These are phyloP conservation scores for Cyclophora albipunctata DNA, from an alignment of 2,888 invertebrate species.

Conservation along the genomic window DNA sequence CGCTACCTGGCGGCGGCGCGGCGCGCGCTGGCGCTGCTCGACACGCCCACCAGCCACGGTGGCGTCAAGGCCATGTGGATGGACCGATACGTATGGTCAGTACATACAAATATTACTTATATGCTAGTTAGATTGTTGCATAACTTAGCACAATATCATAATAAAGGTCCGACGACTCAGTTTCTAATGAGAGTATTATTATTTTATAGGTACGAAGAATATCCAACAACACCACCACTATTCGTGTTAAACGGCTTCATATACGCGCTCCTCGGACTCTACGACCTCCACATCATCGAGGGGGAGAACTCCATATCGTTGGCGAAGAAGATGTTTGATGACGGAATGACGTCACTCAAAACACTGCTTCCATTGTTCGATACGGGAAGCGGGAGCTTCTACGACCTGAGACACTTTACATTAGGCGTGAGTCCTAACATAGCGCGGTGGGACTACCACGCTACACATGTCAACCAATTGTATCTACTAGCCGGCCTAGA, in stretches of 20 bases:
- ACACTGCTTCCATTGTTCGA: conserved; percentile 92
- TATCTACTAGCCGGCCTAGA: conserved; percentile 91
- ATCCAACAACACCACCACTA: conserved; percentile 95
- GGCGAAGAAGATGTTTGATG: conserved; percentile 84
- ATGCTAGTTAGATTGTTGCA: too few species aligned
- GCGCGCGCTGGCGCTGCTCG: conserved; percentile 86
- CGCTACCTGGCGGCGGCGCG: conserved; percentile 88
- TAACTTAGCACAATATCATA: too few species aligned
- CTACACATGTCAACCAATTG: conserved; percentile 97
- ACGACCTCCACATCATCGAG: conserved; percentile 91
- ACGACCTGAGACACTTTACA: conserved; percentile 96
- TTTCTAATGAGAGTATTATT: too few species aligned
- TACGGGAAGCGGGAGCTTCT: conserved; percentile 95
- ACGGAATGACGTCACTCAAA: conserved; percentile 91
- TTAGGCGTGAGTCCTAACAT: conserved; percentile 93
- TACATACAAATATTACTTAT: conserved; percentile 20
- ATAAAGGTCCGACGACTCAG: too few species aligned
- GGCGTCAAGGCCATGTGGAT: conserved; percentile 91
- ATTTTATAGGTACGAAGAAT: conserved; percentile 91
- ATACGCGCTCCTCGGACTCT: conserved; percentile 95
- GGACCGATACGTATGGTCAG: conserved; percentile 90
- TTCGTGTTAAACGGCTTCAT: conserved; percentile 99
- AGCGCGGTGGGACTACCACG: conserved; percentile 99
- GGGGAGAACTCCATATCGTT: conserved; percentile 81
- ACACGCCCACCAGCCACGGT: conserved; percentile 81